Evolutionary conservation across 2,113 vertebrate species (phyloP), one percentile per base, ranked within the genome.

Genomic region (Sturnus vulgaris): DNA sequence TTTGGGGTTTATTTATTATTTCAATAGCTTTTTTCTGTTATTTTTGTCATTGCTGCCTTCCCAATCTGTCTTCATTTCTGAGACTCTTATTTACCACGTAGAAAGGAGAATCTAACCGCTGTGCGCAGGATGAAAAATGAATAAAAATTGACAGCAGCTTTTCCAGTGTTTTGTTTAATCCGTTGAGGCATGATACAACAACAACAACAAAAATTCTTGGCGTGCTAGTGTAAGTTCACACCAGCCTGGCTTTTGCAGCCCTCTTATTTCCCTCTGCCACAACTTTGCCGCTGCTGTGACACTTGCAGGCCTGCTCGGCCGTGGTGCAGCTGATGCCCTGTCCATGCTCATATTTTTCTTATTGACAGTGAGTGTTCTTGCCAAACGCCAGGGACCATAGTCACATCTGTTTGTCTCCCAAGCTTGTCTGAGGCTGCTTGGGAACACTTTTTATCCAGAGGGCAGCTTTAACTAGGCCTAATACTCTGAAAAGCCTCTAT

Each of bases 321-420:
- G 23, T 79, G 88, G 97, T 97, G 96, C 98, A 99, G 98, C 98
- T 99, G 98, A 98, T 98, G 98, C 98, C 98, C 98, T 98, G 98
- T 99, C 98, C 97, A 93, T 97, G 96, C 97, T 89, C 96, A 98
- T 99, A 97, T 98, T 96, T 97, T 98, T 98, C 98, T 97, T 97
- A 95, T 95, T 98, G 98, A 99, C 97, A 98, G 97, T 98, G 98
- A 99, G 97, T 91, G 92, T 97, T 98, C 97, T 98, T 99, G 98
- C 98, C 98, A 98, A 98, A 98, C 96, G 98, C 98, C 98, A 97
- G 98, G 97, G 98, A 98, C 98, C 98, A 97, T 97, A 98, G 98
- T 98, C 98, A 98, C 98, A 98, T 98, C 98, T 99, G 98, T 97
- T 98, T 97, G 97, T 98, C 98, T 98, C 95, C 95, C 73, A 77